These are phyloP conservation scores for Ceratotherium simum DNA, from an alignment of 2,113 vertebrate genomes.

Conservation along the genomic window DNA sequence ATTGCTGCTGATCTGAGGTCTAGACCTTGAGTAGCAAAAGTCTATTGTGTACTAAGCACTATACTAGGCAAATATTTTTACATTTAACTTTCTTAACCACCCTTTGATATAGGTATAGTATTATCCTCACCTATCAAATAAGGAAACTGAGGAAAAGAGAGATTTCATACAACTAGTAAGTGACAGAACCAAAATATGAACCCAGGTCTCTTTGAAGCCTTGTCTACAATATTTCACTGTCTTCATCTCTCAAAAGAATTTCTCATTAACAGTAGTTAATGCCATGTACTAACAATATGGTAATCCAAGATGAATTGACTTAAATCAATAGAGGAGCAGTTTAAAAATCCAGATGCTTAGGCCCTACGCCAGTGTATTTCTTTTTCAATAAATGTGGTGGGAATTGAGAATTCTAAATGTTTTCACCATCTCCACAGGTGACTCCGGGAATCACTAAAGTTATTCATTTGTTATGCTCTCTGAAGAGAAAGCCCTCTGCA, in stretches of 20 bases:
- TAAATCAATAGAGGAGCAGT: not conserved
- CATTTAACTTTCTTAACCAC: not conserved
- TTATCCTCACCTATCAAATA: not conserved
- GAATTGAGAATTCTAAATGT: constrained; percentile 19
- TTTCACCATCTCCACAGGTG: not conserved
- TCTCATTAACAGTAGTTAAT: not conserved
- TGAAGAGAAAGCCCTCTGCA: not conserved
- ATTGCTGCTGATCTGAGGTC: not conserved
- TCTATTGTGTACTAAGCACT: not conserved
- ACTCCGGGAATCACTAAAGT: not conserved
- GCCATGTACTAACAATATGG: not conserved
- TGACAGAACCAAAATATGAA: not conserved
- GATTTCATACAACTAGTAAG: not conserved
- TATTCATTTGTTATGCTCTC: not conserved
- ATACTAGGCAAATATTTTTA: not conserved
- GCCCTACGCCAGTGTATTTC: not conserved
- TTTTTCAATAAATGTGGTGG: not conserved
- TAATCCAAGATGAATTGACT: not conserved
- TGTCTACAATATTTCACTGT: not conserved
- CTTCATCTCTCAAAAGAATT: not conserved
- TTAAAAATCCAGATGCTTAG: not conserved
- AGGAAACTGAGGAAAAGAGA: not conserved
- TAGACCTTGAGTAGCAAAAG: not conserved
- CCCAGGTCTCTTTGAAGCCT: not conserved
- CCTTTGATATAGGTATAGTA: not conserved